Evolutionary conservation across 2,797 vertebrate genomes (phyloP).

Genomic region (Pteronotus mesoamericanus): DNA sequence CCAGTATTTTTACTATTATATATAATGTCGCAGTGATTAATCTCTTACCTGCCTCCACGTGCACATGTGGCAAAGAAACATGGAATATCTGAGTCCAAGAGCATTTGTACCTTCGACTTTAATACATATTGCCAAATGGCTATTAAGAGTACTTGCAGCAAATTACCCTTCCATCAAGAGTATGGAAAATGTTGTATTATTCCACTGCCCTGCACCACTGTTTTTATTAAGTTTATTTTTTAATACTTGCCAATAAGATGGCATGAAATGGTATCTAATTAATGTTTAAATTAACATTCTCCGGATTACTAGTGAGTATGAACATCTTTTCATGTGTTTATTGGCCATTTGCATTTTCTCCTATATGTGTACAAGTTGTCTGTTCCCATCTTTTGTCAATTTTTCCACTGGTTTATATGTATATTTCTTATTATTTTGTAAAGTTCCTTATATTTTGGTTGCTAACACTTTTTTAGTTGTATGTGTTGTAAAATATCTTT

Average conservation of each 20-base stretch:
- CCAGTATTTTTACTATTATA: background rate
- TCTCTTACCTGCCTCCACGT: background rate
- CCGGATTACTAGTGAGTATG: background rate
- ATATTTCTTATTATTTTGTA: background rate
- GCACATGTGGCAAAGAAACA: background rate
- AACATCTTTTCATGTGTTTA: background rate
- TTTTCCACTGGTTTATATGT: background rate
- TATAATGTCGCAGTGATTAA: background rate
- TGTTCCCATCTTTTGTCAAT: background rate
- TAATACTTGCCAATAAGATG: background rate
- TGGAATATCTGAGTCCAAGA: background rate
- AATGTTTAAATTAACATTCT: constrained; percentile 15
- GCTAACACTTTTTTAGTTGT: background rate
- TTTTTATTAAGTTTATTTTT: background rate
- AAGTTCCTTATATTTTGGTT: background rate
- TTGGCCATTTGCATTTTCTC: background rate
- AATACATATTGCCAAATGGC: background rate
- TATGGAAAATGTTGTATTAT: background rate
- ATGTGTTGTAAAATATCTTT: background rate
- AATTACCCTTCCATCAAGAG: background rate
- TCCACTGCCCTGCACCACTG: background rate
- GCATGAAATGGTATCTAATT: background rate
- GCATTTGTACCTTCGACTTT: background rate
- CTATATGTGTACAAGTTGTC: background rate
- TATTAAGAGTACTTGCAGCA: background rate